These are phyloP conservation scores for Cheilosia impressa DNA, from an alignment of 2,888 invertebrate genomes.

Conservation along the genomic window DNA sequence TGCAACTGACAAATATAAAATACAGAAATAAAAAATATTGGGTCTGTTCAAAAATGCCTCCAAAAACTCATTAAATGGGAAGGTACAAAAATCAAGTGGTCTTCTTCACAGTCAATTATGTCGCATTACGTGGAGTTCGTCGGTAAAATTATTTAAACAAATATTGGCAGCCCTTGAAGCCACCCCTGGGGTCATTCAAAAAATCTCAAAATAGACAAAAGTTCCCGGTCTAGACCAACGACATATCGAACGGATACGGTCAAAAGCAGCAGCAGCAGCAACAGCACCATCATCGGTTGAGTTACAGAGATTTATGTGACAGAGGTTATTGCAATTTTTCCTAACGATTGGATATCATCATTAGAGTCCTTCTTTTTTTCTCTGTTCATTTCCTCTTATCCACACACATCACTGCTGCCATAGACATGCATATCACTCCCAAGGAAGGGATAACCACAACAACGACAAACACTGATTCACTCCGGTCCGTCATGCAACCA, in stretches of 20 bases:
- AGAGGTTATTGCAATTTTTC: slow-evolving; percentile 70
- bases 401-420: slow-evolving; percentile 9
- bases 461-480: slow-evolving; percentile 58
- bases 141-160: not conserved
- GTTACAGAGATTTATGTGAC: slow-evolving; percentile 69
- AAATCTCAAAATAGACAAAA: slow-evolving; percentile 39
- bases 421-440: slow-evolving; percentile 22
- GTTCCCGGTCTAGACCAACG: slow-evolving; percentile 25
- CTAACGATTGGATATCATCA: slow-evolving; percentile 68
- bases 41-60: too few relatives aligned
- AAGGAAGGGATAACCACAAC: slow-evolving; percentile 46
- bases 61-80: too few relatives aligned
- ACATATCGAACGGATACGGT: slow-evolving; percentile 15
- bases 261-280: slow-evolving; percentile 29
- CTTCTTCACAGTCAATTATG: too few relatives aligned
- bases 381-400: slow-evolving; percentile 23
- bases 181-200: slow-evolving; percentile 19
- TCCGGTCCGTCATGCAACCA: not conserved
- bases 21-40: too few relatives aligned
- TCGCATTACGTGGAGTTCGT: not conserved
- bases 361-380: slow-evolving; percentile 26
- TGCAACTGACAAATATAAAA: too few relatives aligned
- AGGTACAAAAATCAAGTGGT: too few relatives aligned
- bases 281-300: slow-evolving; percentile 1
- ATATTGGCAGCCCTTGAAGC: not conserved